These are phyloP conservation scores for Notodonta dromedarius DNA, from an alignment of 2,888 invertebrate genomes.

Conservation along the genomic window DNA sequence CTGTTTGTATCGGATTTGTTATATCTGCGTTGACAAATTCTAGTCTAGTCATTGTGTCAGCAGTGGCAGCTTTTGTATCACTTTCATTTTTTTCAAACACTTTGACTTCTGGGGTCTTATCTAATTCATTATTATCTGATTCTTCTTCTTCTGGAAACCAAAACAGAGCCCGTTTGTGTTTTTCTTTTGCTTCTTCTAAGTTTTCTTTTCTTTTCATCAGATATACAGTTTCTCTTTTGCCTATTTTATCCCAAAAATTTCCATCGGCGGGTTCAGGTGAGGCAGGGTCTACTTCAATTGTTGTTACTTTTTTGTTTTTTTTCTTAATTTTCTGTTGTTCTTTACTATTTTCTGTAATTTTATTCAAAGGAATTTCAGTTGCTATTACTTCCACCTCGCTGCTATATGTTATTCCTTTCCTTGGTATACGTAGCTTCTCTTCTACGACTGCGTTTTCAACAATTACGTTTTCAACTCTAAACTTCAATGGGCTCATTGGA, in stretches of 20 bases:
- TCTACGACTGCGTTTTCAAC: slow-evolving; percentile 81
- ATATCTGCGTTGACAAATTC: neutral
- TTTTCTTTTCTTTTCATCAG: slow-evolving; percentile 82
- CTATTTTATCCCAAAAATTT: slow-evolving; percentile 88
- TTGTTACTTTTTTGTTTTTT: slow-evolving; percentile 42
- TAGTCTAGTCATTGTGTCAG: slow-evolving; percentile 3
- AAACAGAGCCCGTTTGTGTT: slow-evolving; percentile 61
- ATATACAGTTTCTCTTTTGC: slow-evolving; percentile 86
- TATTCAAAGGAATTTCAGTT: slow-evolving; percentile 29
- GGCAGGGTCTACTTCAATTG: slow-evolving; percentile 39
- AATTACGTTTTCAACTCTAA: slow-evolving; percentile 82
- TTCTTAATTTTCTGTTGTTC: slow-evolving; percentile 46
- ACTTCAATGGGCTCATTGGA: slow-evolving; percentile 77
- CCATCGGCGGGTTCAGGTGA: slow-evolving; percentile 75
- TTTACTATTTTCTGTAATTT: slow-evolving; percentile 32
- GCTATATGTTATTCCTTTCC: slow-evolving; percentile 70
- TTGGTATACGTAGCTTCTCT: slow-evolving; percentile 69
- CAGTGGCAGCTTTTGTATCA: neutral
- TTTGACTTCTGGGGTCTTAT: slow-evolving; percentile 2
- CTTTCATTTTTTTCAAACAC: slow-evolving; percentile 3
- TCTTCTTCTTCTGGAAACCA: slow-evolving; percentile 70
- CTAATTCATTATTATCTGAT: slow-evolving; percentile 13
- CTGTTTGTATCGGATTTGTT: neutral
- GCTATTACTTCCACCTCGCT: slow-evolving; percentile 56
- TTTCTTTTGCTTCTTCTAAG: slow-evolving; percentile 70